phyloP scores from a whole-genome alignment of 1,140 invertebrate genomes.

The Chelonus insularis region DNA sequence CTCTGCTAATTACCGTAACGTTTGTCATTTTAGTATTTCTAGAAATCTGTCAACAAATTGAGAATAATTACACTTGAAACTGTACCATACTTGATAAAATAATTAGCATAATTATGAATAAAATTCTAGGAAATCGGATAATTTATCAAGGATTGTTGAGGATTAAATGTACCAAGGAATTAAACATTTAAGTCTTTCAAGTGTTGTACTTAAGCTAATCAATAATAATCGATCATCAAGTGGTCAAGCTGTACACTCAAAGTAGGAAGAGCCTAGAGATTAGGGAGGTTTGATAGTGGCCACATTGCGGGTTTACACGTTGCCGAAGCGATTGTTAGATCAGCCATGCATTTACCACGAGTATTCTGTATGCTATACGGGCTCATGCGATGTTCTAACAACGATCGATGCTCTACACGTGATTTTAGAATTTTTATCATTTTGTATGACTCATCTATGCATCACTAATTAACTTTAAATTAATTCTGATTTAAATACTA shows the following conservation, averaged over 20 bases:
- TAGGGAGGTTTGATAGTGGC: constrained; percentile 38
- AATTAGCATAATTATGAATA: not conserved
- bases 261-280: constrained; percentile 30
- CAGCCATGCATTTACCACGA: not conserved
- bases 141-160: not conserved
- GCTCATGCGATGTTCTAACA: no score
- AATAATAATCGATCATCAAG: not conserved
- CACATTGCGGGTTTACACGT: constrained; percentile 34
- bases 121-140: no score
- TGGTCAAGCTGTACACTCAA: constrained; percentile 1
- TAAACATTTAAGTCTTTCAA: no score
- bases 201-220: not conserved
- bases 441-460: no score
- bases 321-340: constrained; percentile 34
- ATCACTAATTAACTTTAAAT: no score
- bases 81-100: constrained; percentile 5
- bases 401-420: no score
- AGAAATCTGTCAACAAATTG: not conserved
- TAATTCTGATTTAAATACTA: no score
- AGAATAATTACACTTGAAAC: not conserved
- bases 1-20: constrained; percentile 43
- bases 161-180: not conserved
- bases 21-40: constrained; percentile 38
- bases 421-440: no score
- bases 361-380: not conserved